A percentile compares a stretch with the other conserved stretches of the same genome.
phyloP scores from a whole-genome alignment of 2,888 invertebrate species.

The Kuschelorhynchus macadamiae region DNA sequence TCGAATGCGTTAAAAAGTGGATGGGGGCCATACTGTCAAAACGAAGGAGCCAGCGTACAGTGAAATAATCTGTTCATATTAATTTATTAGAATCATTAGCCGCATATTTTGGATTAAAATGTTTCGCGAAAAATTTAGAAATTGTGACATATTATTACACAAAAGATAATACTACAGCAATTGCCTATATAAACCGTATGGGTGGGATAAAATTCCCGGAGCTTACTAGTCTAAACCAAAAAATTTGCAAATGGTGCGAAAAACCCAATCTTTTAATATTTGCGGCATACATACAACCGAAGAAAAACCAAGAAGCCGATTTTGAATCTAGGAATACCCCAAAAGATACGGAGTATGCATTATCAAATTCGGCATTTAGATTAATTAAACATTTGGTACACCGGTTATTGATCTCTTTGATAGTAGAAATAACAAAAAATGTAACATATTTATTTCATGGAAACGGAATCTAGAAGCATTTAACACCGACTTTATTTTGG shows the following conservation, averaged over 20 bases:
- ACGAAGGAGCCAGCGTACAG: background rate
- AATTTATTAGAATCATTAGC: constrained; percentile 14
- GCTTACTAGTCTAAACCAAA: constrained; percentile 9
- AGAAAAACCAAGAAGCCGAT: constrained; percentile 34
- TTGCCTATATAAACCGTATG: constrained; percentile 32
- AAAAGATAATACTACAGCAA: constrained; percentile 25
- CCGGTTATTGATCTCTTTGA: constrained; percentile 57
- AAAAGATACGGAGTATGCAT: constrained; percentile 27
- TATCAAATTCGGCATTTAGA: constrained; percentile 31
- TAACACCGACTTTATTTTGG: background rate
- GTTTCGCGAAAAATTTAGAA: constrained; percentile 18
- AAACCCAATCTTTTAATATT: constrained; percentile 23
- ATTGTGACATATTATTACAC: constrained; percentile 19
- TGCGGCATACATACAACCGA: constrained; percentile 30
- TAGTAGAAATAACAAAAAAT: constrained; percentile 41
- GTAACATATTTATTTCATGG: constrained; percentile 13
- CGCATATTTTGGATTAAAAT: constrained; percentile 25
- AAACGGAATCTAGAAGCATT: background rate
- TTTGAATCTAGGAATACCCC: constrained; percentile 12
- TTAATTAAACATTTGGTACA: constrained; percentile 43
- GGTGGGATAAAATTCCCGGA: constrained; percentile 17
- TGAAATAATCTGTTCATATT: constrained; percentile 14
- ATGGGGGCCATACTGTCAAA: constrained; percentile 12
- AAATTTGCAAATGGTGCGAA: constrained; percentile 41
- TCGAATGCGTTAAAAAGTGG: constrained; percentile 17